Base-by-base conservation (phyloP, 2,888 invertebrate species). In the Coenonympha arcania region DNA sequence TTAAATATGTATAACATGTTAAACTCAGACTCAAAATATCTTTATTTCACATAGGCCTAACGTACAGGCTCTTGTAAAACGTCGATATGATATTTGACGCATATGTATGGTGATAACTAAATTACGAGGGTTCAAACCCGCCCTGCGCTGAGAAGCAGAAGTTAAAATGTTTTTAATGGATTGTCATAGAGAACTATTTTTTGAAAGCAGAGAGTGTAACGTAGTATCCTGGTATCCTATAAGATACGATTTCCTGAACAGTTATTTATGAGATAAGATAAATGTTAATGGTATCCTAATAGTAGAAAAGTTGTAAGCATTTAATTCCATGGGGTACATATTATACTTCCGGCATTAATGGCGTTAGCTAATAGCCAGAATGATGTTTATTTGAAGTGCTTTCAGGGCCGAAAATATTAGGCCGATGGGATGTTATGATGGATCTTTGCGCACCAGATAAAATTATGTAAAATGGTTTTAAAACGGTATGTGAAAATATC, bases 351-450 rank as follows among this genome's bases (percentile, higher is more conserved):
- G 63, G 67, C 62, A 55, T 56, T 46, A 53, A 45, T 37, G 43
- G 44, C 44, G 39, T 39, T 42, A 40, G 39, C 37, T 52, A 24
- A 15, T 52, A 60, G 61, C 62, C 64, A 59, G 63, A 65, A 64
- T 59, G 57, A 60, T 64, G 64, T 66, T 64, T 65, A 64, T 75
- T 77, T 76, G 76, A 76, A 74, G 71, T 73, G 66, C 65, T 55
- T 49, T 59, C 59, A 57, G 63, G 65, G 67, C 61, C 63, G 59
- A 55, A 43, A 36, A 39, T 49, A 51, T 61, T 62, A 60, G 64
- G 63, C 63, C 64, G 57, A 62, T 63, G 60, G 59, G 60, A 63
- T 76, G 71, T 75, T 75, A 73, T 76, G 76, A 73, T 71, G 68
- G 66, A 54, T 50, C 15, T 45, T 34, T 26, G 28, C 20, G 47